Evolutionary conservation across 2,113 vertebrate species (phyloP).

Genomic region (Oryzias melastigma): DNA sequence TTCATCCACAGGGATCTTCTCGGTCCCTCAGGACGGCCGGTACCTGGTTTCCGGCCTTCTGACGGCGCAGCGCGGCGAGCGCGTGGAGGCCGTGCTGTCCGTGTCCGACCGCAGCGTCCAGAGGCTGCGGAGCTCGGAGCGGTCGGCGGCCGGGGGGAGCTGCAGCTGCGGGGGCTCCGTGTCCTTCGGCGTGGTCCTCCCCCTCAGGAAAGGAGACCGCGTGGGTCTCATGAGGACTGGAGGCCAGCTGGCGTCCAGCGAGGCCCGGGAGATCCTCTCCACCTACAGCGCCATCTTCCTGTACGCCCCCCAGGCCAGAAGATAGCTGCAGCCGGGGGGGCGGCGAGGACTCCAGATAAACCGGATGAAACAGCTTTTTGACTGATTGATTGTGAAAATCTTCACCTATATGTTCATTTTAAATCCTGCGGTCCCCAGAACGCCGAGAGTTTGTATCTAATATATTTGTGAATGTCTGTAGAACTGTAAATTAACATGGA

Average conservation of each 20-base stretch:
- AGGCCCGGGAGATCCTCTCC: conserved; percentile 89
- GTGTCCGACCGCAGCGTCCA: conserved; percentile 89
- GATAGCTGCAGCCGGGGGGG: conserved; percentile 73
- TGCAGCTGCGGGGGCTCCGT: conserved; percentile 83
- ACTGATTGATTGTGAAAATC: conserved; percentile 26
- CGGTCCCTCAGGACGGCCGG: conserved; percentile 83
- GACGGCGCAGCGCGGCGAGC: conserved; percentile 80
- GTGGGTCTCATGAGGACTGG: conserved; percentile 86
- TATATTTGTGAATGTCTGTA: conserved; percentile 63
- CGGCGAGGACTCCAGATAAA: conserved; percentile 36
- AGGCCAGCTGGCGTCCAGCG: conserved; percentile 85
- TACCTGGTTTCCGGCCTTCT: conserved; percentile 90
- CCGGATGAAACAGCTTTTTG: conserved; percentile 28
- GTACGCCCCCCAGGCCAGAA: conserved; percentile 82
- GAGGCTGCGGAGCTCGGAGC: conserved; percentile 80
- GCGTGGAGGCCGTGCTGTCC: conserved; percentile 85
- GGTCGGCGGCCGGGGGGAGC: conserved; percentile 69
- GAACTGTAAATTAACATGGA: conserved; percentile 63
- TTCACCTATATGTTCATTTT: conserved; percentile 36
- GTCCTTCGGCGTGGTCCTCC: conserved; percentile 87
- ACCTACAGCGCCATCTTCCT: conserved; percentile 91
- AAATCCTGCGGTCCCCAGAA: conserved; percentile 21
- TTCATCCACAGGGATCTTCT: conserved; percentile 88
- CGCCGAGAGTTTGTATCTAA: conserved; percentile 56
- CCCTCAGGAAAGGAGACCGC: conserved; percentile 86